phyloP scores from a whole-genome alignment of 2,888 invertebrate species.

The Thereva unica region DNA sequence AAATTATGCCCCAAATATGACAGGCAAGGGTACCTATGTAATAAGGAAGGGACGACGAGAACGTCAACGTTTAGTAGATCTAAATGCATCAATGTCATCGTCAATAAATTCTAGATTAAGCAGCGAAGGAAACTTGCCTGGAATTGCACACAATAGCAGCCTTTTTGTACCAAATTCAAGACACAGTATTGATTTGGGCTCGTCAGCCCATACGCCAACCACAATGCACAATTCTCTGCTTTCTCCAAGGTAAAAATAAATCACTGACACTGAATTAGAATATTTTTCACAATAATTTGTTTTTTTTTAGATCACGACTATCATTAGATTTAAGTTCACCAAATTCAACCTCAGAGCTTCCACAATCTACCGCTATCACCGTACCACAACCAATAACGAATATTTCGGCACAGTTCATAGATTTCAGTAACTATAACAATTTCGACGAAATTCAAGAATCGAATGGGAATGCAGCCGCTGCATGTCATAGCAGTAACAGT shows the following conservation, averaged over 20 bases:
- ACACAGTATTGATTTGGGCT: conserved; percentile 70
- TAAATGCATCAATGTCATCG: conserved; percentile 52
- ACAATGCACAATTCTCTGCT: conserved; percentile 41
- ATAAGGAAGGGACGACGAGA: conserved; percentile 75
- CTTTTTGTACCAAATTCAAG: conserved; percentile 67
- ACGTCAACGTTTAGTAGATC: conserved; percentile 67
- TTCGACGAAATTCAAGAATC: conserved; percentile 40
- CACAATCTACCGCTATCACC: conserved; percentile 28
- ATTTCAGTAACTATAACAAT: conserved; percentile 42
- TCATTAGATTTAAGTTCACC: conserved; percentile 51
- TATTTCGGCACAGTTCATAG: conserved; percentile 41
- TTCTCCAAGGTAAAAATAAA: conserved; percentile 47
- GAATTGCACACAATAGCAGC: conserved; percentile 61
- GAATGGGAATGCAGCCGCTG: conserved; percentile 38
- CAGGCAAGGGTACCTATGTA: conserved; percentile 75
- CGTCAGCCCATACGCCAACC: conserved; percentile 60
- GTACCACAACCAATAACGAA: conserved; percentile 17
- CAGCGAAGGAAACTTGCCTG: conserved; percentile 57
- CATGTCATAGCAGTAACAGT: conserved; percentile 29
- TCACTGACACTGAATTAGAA: neutral
- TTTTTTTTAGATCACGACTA: conserved; percentile 47
- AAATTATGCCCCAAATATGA: conserved; percentile 58
- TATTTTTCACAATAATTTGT: neutral
- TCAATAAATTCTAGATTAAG: conserved; percentile 68
- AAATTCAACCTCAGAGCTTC: conserved; percentile 45